Evolutionary conservation across 2,113 vertebrate species (phyloP).

Genomic region (Macrotus californicus): DNA sequence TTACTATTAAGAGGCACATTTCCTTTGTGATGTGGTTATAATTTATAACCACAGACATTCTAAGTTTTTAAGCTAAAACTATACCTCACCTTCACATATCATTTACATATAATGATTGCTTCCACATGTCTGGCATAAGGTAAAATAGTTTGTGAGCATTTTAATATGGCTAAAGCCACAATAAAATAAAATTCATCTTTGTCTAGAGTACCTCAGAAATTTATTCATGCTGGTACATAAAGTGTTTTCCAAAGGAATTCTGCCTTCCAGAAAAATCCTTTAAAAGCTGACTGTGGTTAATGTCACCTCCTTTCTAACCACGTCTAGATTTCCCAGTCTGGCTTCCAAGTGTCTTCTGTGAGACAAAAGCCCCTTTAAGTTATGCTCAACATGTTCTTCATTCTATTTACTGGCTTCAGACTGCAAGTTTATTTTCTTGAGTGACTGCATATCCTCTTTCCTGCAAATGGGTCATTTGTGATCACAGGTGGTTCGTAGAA

Average conservation of each 20-base stretch:
- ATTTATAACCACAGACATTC: slow-evolving; percentile 73
- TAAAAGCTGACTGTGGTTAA: slow-evolving; percentile 59
- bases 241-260: slow-evolving; percentile 59
- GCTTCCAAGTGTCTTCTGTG: slow-evolving; percentile 58
- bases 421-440: slow-evolving; percentile 46
- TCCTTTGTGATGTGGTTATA: slow-evolving; percentile 68
- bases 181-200: slow-evolving; percentile 76
- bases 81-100: slow-evolving; percentile 77
- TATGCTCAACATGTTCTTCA: slow-evolving; percentile 35
- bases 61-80: slow-evolving; percentile 71
- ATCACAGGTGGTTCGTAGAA: neutral
- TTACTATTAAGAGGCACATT: no score
- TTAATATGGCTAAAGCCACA: slow-evolving; percentile 74
- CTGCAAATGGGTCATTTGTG: slow-evolving; percentile 42
- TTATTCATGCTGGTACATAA: slow-evolving; percentile 50
- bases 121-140: slow-evolving; percentile 82
- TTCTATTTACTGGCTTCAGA: slow-evolving; percentile 55
- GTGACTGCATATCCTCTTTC: slow-evolving; percentile 56
- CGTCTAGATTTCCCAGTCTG: slow-evolving; percentile 44
- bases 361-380: slow-evolving; percentile 69
- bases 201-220: slow-evolving; percentile 65
- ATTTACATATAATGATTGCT: slow-evolving; percentile 81
- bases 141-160: slow-evolving; percentile 77
- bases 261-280: slow-evolving; percentile 65
- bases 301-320: slow-evolving; percentile 59